phyloP scores from a whole-genome alignment of 2,797 vertebrate genomes.

The Echeneis naucrates region DNA sequence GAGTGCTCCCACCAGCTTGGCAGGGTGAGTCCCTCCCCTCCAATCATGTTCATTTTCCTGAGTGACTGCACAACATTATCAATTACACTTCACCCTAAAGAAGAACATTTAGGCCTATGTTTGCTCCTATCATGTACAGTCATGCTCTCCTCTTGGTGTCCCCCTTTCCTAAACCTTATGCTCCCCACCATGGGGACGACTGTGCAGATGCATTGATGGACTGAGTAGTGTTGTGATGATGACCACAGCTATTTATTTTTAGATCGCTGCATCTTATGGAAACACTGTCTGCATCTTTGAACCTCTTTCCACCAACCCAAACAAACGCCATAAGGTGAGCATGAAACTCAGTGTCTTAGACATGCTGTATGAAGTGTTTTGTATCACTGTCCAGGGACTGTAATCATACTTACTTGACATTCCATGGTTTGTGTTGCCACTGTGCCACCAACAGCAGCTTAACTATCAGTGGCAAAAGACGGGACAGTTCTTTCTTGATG shows the following conservation, averaged over 20 bases:
- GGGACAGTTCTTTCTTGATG: constrained; percentile 96
- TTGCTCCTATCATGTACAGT: constrained; percentile 22
- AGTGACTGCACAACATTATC: constrained; percentile 33
- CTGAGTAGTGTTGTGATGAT: constrained; percentile 74
- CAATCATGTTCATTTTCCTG: constrained; percentile 20
- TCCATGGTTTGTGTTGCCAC: constrained; percentile 71
- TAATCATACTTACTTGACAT: constrained; percentile 50
- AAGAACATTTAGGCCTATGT: constrained; percentile 35
- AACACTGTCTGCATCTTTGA: constrained; percentile 99
- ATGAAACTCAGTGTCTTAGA: not conserved
- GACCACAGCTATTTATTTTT: constrained; percentile 74
- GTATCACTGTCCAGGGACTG: constrained; percentile 15
- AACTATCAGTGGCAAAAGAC: constrained; percentile 99
- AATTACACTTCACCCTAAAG: constrained; percentile 17
- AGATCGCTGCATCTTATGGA: constrained; percentile 99
- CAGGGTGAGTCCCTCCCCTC: constrained; percentile 88
- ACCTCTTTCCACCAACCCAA: constrained; percentile 92
- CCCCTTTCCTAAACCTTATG: constrained; percentile 28
- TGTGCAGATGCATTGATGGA: constrained; percentile 70
- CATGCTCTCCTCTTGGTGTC: constrained; percentile 25
- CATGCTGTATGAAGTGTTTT: not conserved
- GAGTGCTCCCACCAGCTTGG: constrained; percentile 97
- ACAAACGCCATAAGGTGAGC: constrained; percentile 84
- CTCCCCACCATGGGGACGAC: constrained; percentile 49
- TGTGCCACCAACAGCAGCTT: constrained; percentile 88